These are phyloP conservation scores for Mycteria americana DNA, from an alignment of 2,797 vertebrate species.

Conservation along the genomic window DNA sequence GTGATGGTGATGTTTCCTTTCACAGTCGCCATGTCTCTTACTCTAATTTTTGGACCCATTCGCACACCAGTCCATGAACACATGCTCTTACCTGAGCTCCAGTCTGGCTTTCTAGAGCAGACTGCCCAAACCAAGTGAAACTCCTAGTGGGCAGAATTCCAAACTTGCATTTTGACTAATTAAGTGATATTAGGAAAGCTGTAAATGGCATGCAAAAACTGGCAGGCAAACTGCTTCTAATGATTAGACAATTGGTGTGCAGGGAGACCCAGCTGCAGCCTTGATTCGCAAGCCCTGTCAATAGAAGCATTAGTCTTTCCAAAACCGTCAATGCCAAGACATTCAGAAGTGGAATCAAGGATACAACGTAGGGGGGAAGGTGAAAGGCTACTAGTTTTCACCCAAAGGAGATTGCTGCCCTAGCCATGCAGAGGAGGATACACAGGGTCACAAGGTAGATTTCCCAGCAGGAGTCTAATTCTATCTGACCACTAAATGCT, in stretches of 20 bases:
- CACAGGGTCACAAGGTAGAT: neutral
- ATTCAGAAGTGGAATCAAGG: neutral
- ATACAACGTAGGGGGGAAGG: neutral
- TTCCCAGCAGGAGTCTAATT: neutral
- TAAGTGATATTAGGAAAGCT: slow-evolving; percentile 63
- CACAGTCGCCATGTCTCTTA: neutral
- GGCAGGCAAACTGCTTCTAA: slow-evolving; percentile 58
- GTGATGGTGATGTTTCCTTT: neutral
- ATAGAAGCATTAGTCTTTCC: neutral
- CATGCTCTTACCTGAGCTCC: neutral
- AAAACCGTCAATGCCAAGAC: slow-evolving; percentile 8
- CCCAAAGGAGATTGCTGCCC: neutral
- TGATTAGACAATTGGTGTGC: slow-evolving; percentile 35
- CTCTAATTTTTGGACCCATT: neutral
- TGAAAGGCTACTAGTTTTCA: neutral
- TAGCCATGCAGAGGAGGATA: neutral
- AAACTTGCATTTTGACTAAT: slow-evolving; percentile 67
- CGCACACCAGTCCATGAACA: neutral
- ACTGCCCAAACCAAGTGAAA: slow-evolving; percentile 23
- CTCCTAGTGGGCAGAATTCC: slow-evolving; percentile 55
- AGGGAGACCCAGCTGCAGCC: slow-evolving; percentile 44
- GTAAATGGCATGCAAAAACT: slow-evolving; percentile 58
- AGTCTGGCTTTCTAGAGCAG: slow-evolving; percentile 4
- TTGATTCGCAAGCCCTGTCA: neutral
- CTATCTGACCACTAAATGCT: neutral